Conservation (phyloP, 2,113 vertebrate genomes). For the Caranx ignobilis region DNA sequence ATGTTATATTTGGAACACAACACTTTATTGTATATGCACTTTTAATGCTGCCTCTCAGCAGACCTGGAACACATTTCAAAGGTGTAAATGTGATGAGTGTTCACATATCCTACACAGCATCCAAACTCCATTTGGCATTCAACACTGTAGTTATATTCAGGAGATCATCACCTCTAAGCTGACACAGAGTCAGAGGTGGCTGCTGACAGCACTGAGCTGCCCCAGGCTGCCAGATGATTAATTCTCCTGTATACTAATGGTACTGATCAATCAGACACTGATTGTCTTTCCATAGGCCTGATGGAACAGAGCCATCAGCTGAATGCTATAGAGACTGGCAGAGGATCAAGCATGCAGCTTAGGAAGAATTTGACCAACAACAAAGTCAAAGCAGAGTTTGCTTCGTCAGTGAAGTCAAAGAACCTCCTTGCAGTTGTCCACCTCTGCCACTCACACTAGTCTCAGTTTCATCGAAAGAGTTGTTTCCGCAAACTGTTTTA, state of each 20-base stretch:
- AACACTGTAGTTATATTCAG: slow-evolving; percentile 14
- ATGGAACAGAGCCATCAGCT: slow-evolving; percentile 17
- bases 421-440: no score
- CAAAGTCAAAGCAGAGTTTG: not conserved
- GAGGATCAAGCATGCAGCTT: not conserved
- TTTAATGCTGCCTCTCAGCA: slow-evolving; percentile 7
- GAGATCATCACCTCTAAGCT: slow-evolving; percentile 8
- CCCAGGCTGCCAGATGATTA: slow-evolving; percentile 18
- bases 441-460: no score
- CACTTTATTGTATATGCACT: slow-evolving; percentile 1
- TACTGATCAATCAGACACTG: slow-evolving; percentile 47
- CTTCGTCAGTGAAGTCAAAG: not conserved
- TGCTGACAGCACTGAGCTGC: slow-evolving; percentile 24
- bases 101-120: slow-evolving; percentile 15
- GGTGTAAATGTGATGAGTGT: slow-evolving; percentile 53
- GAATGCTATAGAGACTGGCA: not conserved
- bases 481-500: no score
- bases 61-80: slow-evolving; percentile 20
- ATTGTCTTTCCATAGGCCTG: slow-evolving; percentile 35
- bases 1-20: slow-evolving; percentile 30
- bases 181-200: slow-evolving; percentile 7
- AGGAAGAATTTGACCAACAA: not conserved
- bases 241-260: slow-evolving; percentile 13
- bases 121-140: slow-evolving; percentile 30
- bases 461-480: no score